Base-by-base conservation (phyloP, 2,888 invertebrate species). In the Melipona bicolor region DNA sequence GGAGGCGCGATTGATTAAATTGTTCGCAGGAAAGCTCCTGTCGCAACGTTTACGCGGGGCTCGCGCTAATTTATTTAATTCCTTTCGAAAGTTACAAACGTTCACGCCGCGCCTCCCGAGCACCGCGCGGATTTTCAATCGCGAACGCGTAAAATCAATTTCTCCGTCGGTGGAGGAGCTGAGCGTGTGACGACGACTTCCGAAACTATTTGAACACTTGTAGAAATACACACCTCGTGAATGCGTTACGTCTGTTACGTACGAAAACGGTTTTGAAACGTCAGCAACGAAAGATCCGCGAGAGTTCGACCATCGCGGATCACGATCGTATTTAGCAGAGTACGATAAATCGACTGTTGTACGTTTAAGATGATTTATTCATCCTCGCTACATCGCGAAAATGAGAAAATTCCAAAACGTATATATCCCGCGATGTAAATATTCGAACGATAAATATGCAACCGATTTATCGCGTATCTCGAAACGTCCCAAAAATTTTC, bases 1-100 rank as follows among this genome's bases (percentile, higher is more conserved):
- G n/a, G 11, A 43, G 43, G 27, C 11, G n/a, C 24, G 50, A 62
- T 70, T 61, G 50, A 62, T 70, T 61, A 61, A 77, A 77, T 61
- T 32, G 50, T 24, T n/a, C 77, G 15, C 24, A 24, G 50, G 36
- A 0, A 69, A 61, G 62, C 70, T 70, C 61, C 61, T 61, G 50
- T 54, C 52, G 24, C 54, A 74, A 54, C 74, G 9, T 65, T 52
- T 74, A 54, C 54, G 54, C 54, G 21, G 19, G 52, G 21, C 17
- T 52, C n/a, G 5, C n/a, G 15, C 32, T 24, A 62, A 21, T 36
- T n/a, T 36, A 19, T 43, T 19, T 21, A 19, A 74, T 54, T 65
- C 36, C 36, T 15, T 43, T 64, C 21, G 32, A 70, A 43, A 54
- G 17, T 36, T 15, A 32, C 32, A 70, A 32, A 32, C 52, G 32